Evolutionary conservation across 1,140 invertebrate species (phyloP), one percentile per base, ranked within the genome.

Genomic region (Lordiphosa mommai): DNA sequence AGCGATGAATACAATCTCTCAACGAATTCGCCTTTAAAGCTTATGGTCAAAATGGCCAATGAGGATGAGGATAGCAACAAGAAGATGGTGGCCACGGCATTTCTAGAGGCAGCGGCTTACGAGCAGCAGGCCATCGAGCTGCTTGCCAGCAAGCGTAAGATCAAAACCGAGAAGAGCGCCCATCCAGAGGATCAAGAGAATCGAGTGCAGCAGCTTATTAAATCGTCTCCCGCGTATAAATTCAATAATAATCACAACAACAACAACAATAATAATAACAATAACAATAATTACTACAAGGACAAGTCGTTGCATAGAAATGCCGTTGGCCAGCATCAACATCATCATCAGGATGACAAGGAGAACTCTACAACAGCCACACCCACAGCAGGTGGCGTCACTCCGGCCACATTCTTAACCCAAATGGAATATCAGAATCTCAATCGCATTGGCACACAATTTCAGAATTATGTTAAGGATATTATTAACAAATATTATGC

Each of bases 181-280:
- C 33, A 73, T 30, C 51, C 80, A 20, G 70, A 85, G 61, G 63
- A 84, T 60, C 77, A 82, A 67, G 73, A 85, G 53, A 79, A 84
- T 44, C 76, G 84, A 76, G 68, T 80, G 84, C 87, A 88, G 84
- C 87, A 88, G 87, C 86, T 88, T 88, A 88, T 87, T 87, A 88
- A 85, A 88, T 88, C 87, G 87, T 87, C 87, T 88, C 87, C 87
- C 87, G 87, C 87, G 76, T 84, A 88, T 61, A 86, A 82, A 88
- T 44, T 77, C 23, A 87, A 71, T 14, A 69, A 58, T 48, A 77
- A 79, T 51, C 57, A 61, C 30, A 82, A 66, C 34, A 72, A 69
- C 29, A 68, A 40, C 23, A 86, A 69, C 20, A 86, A 43, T 23
- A 74, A 72, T 9, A 61, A 61, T 7, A 77, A 57, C 38, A 70